A percentile compares a stretch with the other conserved stretches of the same genome.
These are phyloP conservation scores for Xyliphius kryptos DNA, from an alignment of 2,113 vertebrate genomes.

Conservation along the genomic window DNA sequence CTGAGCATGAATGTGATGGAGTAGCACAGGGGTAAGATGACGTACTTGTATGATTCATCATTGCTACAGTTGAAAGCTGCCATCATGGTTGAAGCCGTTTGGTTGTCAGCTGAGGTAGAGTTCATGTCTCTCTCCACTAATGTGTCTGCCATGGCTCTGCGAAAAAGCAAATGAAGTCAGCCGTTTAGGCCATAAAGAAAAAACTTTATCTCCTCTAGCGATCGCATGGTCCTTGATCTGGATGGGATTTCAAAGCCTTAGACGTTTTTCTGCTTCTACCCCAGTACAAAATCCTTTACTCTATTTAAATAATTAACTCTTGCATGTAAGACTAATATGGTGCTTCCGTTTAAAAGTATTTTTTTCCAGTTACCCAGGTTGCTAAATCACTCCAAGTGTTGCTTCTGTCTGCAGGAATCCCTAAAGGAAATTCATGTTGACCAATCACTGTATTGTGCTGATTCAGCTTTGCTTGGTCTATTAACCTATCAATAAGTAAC, in stretches of 20 bases:
- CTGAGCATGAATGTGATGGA: slow-evolving; percentile 72
- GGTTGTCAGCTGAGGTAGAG: slow-evolving; percentile 17
- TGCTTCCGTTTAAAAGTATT: not conserved
- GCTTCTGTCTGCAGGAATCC: slow-evolving; percentile 2
- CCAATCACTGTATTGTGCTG: slow-evolving; percentile 56
- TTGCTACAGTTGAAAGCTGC: slow-evolving; percentile 56
- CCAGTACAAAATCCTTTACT: not conserved
- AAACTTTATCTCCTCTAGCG: slow-evolving; percentile 11
- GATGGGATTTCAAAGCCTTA: slow-evolving; percentile 9
- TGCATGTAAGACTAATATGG: not conserved
- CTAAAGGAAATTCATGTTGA: slow-evolving; percentile 35
- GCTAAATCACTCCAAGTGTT: slow-evolving; percentile 3
- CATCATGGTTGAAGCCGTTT: slow-evolving; percentile 9
- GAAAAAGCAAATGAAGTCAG: slow-evolving; percentile 24
- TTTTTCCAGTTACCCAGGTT: slow-evolving; percentile 1
- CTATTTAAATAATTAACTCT: not conserved
- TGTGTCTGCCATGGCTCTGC: slow-evolving; percentile 12
- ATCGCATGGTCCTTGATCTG: not conserved
- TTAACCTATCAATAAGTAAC: slow-evolving; percentile 73
- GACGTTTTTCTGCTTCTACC: not conserved
- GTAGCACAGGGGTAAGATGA: slow-evolving; percentile 74
- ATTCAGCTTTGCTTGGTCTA: slow-evolving; percentile 63
- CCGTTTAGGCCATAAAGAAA: slow-evolving; percentile 10
- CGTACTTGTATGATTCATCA: slow-evolving; percentile 74
- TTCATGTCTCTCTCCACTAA: not conserved